Percentiles rank a stretch among this genome's conserved stretches.
phyloP scores from a whole-genome alignment of 1,140 invertebrate genomes.

The Papilio glaucus region DNA sequence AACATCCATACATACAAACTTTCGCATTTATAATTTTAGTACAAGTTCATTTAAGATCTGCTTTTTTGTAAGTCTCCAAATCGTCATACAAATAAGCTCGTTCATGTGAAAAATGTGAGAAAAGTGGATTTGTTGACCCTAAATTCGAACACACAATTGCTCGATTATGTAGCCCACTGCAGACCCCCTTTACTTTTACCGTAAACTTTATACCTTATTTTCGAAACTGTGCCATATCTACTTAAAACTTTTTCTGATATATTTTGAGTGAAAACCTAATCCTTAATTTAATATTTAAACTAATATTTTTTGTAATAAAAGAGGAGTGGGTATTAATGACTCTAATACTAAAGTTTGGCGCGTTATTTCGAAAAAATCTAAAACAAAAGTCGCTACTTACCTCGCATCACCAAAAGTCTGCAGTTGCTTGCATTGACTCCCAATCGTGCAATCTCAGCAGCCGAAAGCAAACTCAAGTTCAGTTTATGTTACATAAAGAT shows the following conservation, averaged over 20 bases:
- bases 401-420: too few species aligned
- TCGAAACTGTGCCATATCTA: neutral
- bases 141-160: neutral
- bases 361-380: too few species aligned
- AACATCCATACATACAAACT: too few species aligned
- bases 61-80: neutral
- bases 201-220: neutral
- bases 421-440: too few species aligned
- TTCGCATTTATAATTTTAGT: too few species aligned
- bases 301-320: neutral
- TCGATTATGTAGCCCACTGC: neutral
- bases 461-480: too few species aligned
- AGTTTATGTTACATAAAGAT: too few species aligned
- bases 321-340: too few species aligned
- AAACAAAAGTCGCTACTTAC: too few species aligned
- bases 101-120: neutral
- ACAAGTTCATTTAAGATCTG: neutral
- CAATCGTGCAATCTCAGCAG: too few species aligned
- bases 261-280: neutral
- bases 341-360: too few species aligned
- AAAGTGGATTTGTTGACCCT: neutral
- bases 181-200: constrained; percentile 1
- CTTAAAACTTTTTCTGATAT: neutral
- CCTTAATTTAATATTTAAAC: neutral
- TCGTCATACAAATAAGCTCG: neutral